A percentile compares a stretch with the other conserved stretches of the same genome.
Evolutionary conservation across 2,113 vertebrate species (phyloP).

Genomic region (Micronycteris hirsuta): DNA sequence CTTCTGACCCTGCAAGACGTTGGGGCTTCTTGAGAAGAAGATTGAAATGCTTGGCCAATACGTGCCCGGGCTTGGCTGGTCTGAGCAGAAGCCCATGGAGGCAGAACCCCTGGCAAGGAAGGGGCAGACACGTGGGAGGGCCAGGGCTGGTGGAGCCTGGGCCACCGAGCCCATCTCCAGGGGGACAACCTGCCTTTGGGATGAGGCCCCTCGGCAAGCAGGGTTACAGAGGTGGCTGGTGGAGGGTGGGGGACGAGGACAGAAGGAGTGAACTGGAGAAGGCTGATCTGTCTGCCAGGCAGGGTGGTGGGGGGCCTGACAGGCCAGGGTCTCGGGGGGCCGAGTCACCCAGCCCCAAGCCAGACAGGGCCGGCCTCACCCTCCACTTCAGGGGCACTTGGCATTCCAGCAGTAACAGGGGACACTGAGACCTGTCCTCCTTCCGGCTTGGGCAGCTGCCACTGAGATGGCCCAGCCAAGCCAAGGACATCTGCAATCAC

Average conservation of each 20-base stretch:
- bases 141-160: neutral
- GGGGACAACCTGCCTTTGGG: neutral
- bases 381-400: neutral
- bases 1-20: neutral
- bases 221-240: neutral
- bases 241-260: neutral
- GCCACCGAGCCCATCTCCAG: neutral
- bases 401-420: neutral
- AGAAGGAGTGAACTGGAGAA: neutral
- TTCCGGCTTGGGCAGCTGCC: neutral
- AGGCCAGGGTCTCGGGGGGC: conserved; percentile 25
- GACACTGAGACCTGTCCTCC: neutral
- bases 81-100: accelerated
- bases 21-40: neutral
- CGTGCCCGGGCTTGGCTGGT: neutral
- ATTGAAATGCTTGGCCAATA: neutral
- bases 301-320: accelerated
- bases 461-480: accelerated
- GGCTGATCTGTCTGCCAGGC: neutral
- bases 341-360: accelerated
- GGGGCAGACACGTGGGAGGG: neutral
- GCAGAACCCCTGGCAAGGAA: accelerated
- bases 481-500: neutral
- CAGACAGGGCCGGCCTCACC: neutral
- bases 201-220: neutral